Evolutionary conservation across 2,888 invertebrate genomes (phyloP).

Genomic region (Agrochola litura): DNA sequence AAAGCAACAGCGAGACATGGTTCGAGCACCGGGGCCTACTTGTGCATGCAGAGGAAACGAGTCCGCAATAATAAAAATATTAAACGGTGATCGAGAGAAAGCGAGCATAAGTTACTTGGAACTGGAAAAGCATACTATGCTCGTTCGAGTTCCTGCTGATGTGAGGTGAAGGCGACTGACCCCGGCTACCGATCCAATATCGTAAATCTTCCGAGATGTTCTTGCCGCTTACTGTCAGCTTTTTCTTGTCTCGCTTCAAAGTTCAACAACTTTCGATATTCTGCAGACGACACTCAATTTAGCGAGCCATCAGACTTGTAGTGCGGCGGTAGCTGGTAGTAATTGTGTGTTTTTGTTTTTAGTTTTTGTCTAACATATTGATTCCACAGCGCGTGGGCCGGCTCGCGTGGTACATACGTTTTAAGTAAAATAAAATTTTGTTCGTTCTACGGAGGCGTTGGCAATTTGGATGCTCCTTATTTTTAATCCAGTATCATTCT

Average conservation of each 20-base stretch:
- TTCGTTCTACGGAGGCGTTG: slow-evolving; percentile 73
- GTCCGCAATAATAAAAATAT: slow-evolving; percentile 72
- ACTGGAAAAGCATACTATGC: slow-evolving; percentile 66
- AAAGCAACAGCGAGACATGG: slow-evolving; percentile 70
- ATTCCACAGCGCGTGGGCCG: slow-evolving; percentile 69
- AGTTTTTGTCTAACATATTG: slow-evolving; percentile 61
- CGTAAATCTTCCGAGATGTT: slow-evolving; percentile 79
- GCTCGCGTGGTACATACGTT: slow-evolving; percentile 71
- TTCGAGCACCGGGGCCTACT: slow-evolving; percentile 69
- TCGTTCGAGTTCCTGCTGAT: slow-evolving; percentile 64
- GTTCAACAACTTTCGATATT: slow-evolving; percentile 79
- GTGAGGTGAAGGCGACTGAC: slow-evolving; percentile 78
- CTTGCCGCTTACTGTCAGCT: slow-evolving; percentile 72
- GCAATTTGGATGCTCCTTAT: slow-evolving; percentile 73
- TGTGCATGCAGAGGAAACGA: slow-evolving; percentile 75
- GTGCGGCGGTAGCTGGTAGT: slow-evolving; percentile 54
- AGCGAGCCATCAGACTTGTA: slow-evolving; percentile 57
- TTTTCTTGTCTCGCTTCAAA: slow-evolving; percentile 77
- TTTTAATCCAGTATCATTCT: slow-evolving; percentile 67
- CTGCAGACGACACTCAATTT: slow-evolving; percentile 69
- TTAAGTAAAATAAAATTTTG: slow-evolving; percentile 69
- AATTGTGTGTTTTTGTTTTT: slow-evolving; percentile 52
- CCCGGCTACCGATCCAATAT: slow-evolving; percentile 75
- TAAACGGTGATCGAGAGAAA: slow-evolving; percentile 70
- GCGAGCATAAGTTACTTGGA: slow-evolving; percentile 72